Evolutionary conservation across 2,113 vertebrate genomes (phyloP).

Genomic region (Sorex fumeus): DNA sequence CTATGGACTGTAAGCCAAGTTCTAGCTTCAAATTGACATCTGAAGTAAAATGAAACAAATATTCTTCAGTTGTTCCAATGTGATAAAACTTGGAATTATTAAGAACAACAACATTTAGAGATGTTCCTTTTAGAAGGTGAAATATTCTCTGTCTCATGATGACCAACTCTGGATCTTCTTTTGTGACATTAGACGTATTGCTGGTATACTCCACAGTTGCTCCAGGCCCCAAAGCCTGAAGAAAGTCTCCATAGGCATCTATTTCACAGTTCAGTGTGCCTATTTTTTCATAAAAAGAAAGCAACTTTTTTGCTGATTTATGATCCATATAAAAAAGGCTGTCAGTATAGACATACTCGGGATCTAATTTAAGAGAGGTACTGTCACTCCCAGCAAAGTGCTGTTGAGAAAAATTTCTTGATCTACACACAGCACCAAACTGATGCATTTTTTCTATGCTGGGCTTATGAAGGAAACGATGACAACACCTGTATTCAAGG

Average conservation of each 20-base stretch:
- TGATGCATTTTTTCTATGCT: constrained; percentile 89
- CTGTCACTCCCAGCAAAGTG: neutral
- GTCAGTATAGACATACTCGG: constrained; percentile 94
- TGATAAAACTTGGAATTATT: constrained; percentile 98
- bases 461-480: constrained; percentile 95
- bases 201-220: constrained; percentile 91
- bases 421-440: constrained; percentile 88
- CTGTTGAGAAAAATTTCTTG: neutral
- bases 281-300: constrained; percentile 90
- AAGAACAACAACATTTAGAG: constrained; percentile 93
- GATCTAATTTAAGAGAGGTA: neutral
- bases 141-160: constrained; percentile 91
- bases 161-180: constrained; percentile 86
- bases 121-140: constrained; percentile 90
- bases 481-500: constrained; percentile 89
- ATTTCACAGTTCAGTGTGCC: constrained; percentile 92
- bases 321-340: constrained; percentile 95
- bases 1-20: constrained; percentile 89
- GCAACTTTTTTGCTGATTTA: constrained; percentile 86
- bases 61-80: constrained; percentile 94
- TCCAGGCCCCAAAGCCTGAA: constrained; percentile 93
- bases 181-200: constrained; percentile 86
- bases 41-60: constrained; percentile 93
- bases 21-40: constrained; percentile 89
- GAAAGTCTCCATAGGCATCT: constrained; percentile 97